Conservation (phyloP, 1,140 invertebrate species). For the Pseudomyrmex flavicornis region DNA sequence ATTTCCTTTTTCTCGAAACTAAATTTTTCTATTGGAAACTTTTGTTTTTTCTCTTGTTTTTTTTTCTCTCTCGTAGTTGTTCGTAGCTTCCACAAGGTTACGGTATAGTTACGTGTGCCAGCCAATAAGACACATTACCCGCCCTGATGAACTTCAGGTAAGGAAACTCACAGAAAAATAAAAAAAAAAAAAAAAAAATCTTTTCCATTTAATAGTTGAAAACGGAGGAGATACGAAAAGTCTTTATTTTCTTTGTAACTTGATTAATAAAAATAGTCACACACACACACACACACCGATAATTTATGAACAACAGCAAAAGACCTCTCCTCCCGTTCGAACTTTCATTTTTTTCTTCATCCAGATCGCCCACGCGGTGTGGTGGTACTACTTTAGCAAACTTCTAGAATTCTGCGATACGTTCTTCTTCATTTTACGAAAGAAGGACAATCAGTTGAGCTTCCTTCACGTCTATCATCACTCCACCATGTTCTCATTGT, state of each 20-base stretch:
- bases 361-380: slow-evolving; percentile 96
- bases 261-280: not conserved
- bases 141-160: slow-evolving; percentile 94
- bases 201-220: not conserved
- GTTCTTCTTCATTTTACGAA: slow-evolving; percentile 95
- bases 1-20: too few relatives aligned
- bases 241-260: not conserved
- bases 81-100: slow-evolving; percentile 90
- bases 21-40: too few relatives aligned
- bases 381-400: slow-evolving; percentile 99
- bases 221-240: too few relatives aligned
- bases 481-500: slow-evolving; percentile 95
- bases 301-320: not conserved
- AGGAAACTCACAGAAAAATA: not conserved
- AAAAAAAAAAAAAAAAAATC: slow-evolving; percentile 6
- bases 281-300: too few relatives aligned
- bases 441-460: slow-evolving; percentile 94
- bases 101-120: slow-evolving; percentile 96
- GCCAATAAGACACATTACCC: slow-evolving; percentile 92
- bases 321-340: not conserved
- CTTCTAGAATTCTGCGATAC: slow-evolving; percentile 97
- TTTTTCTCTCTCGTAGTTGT: slow-evolving; percentile 86
- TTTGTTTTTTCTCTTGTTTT: not conserved
- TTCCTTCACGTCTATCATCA: slow-evolving; percentile 97
- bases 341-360: not conserved